phyloP scores from a whole-genome alignment of 1,140 invertebrate species.

The Sarcophaga bullata region DNA sequence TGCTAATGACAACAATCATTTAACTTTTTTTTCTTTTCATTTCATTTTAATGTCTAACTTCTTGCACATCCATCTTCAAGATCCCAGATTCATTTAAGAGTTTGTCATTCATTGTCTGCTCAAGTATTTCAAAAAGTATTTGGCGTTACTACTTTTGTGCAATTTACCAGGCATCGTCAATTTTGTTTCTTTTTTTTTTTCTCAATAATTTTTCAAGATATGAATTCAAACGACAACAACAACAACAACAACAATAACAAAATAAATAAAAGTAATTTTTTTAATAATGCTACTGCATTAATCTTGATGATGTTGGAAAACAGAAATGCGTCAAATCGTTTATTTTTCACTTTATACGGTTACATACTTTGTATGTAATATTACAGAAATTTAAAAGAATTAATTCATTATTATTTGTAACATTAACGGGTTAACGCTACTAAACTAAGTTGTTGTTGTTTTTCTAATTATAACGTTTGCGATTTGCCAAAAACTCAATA shows the following conservation, averaged over 20 bases:
- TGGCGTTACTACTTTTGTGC: background rate
- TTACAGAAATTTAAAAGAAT: background rate
- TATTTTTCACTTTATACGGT: background rate
- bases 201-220: too few species aligned
- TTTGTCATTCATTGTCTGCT: background rate
- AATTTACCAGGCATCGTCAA: background rate
- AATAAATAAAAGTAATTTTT: background rate
- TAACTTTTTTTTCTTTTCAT: background rate
- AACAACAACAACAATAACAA: too few species aligned
- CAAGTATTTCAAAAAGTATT: background rate
- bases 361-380: background rate
- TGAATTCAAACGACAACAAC: too few species aligned
- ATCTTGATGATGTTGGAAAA: background rate
- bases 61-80: background rate
- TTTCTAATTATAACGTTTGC: too few species aligned
- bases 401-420: background rate
- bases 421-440: too few species aligned
- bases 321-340: background rate
- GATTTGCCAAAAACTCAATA: too few species aligned
- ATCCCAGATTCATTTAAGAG: background rate
- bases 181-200: background rate
- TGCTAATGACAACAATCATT: background rate
- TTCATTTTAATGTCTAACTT: background rate
- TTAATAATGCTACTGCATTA: background rate
- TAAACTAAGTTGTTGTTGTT: too few species aligned